These are phyloP conservation scores for Lithophane leautieri DNA, from an alignment of 2,888 invertebrate genomes.

Conservation along the genomic window DNA sequence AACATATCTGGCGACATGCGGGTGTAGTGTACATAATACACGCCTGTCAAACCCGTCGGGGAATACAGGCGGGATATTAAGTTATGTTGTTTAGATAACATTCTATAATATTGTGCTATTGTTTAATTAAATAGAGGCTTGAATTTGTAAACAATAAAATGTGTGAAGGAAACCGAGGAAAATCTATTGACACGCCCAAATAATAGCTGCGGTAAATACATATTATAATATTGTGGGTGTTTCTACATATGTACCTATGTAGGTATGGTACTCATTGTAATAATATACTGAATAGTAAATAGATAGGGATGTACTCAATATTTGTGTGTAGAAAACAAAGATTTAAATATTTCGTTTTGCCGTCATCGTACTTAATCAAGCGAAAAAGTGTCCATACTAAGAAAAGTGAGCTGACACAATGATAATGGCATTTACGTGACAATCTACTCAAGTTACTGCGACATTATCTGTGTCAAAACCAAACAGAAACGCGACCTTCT, in stretches of 20 bases:
- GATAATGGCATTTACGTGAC: neutral
- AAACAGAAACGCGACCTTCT: neutral
- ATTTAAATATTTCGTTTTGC: neutral
- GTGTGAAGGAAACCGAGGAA: constrained; percentile 1
- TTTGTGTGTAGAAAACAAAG: neutral
- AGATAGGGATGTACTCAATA: neutral
- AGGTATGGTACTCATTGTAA: neutral
- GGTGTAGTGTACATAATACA: neutral
- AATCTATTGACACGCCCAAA: constrained; percentile 22
- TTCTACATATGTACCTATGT: neutral
- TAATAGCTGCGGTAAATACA: neutral
- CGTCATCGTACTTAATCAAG: neutral
- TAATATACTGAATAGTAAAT: neutral
- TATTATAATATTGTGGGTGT: neutral
- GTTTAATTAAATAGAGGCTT: neutral
- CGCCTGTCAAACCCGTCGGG: neutral
- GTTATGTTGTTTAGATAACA: neutral
- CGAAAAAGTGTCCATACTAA: neutral
- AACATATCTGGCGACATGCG: too few relatives aligned
- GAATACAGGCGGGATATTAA: neutral
- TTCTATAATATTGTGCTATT: constrained; percentile 4
- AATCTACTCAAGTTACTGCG: neutral
- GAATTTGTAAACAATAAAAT: constrained; percentile 18
- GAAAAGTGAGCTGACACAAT: constrained; percentile 1
- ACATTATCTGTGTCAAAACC: neutral